These are phyloP conservation scores for Macropus fuliginosus DNA, from an alignment of 2,797 vertebrate genomes.

Conservation along the genomic window DNA sequence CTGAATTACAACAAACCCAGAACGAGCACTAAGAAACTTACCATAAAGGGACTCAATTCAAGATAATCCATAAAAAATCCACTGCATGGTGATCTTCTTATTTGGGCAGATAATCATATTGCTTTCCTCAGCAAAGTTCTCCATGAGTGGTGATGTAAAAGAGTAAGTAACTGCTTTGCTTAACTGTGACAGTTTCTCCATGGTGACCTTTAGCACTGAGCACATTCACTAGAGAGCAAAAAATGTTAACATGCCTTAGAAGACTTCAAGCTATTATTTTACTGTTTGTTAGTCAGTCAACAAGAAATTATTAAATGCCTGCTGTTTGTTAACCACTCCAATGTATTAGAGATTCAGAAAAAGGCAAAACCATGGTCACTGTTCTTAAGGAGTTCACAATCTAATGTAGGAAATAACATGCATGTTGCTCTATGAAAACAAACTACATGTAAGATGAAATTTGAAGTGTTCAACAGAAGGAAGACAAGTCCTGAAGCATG, in stretches of 20 bases:
- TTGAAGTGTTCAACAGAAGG: not conserved
- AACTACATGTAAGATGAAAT: not conserved
- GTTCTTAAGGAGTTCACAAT: not conserved
- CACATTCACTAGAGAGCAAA: conserved; percentile 60
- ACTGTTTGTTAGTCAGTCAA: conserved; percentile 24
- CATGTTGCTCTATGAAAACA: not conserved
- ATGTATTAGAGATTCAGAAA: not conserved
- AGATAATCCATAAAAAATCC: conserved; percentile 82
- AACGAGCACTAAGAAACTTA: conserved; percentile 75
- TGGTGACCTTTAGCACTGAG: conserved; percentile 77
- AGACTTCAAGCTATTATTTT: conserved; percentile 60
- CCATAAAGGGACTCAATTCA: conserved; percentile 78
- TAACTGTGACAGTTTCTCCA: conserved; percentile 68
- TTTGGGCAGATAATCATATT: conserved; percentile 80
- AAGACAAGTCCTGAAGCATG: not conserved
- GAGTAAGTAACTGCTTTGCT: conserved; percentile 68
- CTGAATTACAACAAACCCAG: not conserved
- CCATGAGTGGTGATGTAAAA: conserved; percentile 76
- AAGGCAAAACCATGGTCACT: not conserved
- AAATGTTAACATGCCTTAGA: conserved; percentile 52
- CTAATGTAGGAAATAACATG: not conserved
- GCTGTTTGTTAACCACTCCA: not conserved
- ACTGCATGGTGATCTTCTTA: conserved; percentile 82
- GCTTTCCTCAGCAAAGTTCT: conserved; percentile 79
- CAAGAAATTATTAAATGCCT: not conserved